Conservation (phyloP, 2,888 invertebrate genomes). For the Galerucella calmariensis region DNA sequence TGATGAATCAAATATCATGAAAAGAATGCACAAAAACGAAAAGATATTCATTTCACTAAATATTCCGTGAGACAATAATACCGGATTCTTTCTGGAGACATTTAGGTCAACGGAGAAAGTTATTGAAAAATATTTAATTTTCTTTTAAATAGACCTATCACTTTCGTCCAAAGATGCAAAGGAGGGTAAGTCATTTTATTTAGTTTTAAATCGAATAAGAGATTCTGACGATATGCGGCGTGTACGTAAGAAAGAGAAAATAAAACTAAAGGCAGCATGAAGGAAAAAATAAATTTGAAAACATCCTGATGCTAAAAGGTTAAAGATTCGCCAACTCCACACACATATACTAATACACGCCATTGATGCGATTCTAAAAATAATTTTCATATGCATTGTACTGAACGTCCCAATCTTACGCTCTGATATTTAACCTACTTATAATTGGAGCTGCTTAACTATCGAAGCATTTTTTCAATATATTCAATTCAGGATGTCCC, state of each 20-base stretch:
- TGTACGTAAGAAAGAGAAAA: conserved; percentile 2
- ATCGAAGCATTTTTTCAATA: background rate
- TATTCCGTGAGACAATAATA: background rate
- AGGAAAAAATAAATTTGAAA: background rate
- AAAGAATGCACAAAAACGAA: conserved; percentile 10
- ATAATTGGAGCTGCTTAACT: background rate
- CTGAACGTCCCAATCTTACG: background rate
- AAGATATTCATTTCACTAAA: conserved; percentile 7
- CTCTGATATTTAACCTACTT: background rate
- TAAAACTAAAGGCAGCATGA: background rate
- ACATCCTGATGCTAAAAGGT: conserved; percentile 24
- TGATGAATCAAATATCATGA: background rate
- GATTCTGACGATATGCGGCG: background rate
- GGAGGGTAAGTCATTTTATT: background rate
- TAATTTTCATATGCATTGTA: conserved; percentile 10
- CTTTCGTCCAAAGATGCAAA: background rate
- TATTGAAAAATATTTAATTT: background rate
- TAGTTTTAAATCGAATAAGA: background rate
- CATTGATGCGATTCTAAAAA: conserved; percentile 30
- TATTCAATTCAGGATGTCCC: background rate
- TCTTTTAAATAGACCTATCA: background rate
- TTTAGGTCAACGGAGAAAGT: conserved; percentile 11
- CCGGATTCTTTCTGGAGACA: background rate
- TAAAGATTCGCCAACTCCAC: conserved; percentile 29
- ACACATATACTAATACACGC: conserved; percentile 14